Conservation (phyloP, 2,888 invertebrate genomes). For the Melinopterus prodromus region DNA sequence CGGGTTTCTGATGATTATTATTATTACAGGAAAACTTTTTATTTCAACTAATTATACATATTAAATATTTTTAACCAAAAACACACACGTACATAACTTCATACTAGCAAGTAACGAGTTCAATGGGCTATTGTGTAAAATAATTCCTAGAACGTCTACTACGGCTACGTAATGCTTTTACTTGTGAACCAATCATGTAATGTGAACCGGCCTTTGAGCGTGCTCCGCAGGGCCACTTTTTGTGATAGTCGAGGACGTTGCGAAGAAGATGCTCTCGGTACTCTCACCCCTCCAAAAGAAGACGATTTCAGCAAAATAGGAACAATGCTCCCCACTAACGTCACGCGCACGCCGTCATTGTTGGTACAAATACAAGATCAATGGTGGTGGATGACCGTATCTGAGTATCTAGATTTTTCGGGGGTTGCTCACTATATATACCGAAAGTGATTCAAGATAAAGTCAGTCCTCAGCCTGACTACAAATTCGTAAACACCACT, state of each 20-base stretch:
- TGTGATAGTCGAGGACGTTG: conserved; percentile 4
- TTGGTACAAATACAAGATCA: not conserved
- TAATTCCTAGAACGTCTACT: not conserved
- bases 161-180: not conserved
- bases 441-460: not conserved
- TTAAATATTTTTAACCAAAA: no score
- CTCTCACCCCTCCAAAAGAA: not conserved
- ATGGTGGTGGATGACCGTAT: not conserved
- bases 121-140: not conserved
- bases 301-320: not conserved
- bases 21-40: no score
- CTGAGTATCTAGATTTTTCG: not conserved
- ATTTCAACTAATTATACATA: no score
- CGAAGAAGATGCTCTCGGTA: not conserved
- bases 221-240: conserved; percentile 4
- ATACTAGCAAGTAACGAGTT: not conserved
- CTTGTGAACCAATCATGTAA: not conserved
- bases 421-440: not conserved
- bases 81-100: no score
- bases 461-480: not conserved
- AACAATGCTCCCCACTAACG: not conserved
- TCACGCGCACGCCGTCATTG: not conserved
- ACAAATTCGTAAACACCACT: not conserved
- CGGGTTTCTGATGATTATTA: no score
- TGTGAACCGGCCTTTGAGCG: conserved; percentile 4